Evolutionary conservation across 2,113 vertebrate species (phyloP), one percentile per base, ranked within the genome.

Genomic region (Cariama cristata): DNA sequence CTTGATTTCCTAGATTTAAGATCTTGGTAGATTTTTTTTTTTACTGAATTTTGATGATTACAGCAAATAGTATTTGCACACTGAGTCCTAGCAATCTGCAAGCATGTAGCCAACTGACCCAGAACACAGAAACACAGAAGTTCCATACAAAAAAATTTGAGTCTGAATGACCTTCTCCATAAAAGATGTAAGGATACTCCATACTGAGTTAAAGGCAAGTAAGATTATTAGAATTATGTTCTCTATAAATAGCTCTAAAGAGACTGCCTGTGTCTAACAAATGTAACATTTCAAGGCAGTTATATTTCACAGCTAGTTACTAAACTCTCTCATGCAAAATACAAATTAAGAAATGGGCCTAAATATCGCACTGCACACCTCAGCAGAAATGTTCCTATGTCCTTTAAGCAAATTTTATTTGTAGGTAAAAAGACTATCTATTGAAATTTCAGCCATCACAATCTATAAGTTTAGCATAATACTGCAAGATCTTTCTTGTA

Each of bases 301-400:
- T 89, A 13, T 71, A 89, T 92, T 95, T 93, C 88, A 88, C 45
- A 91, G 80, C 69, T 82, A 85, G 79, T 79, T 96, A 56, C 68
- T 64, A 80, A 90, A 95, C 74, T 95, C 93, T 95, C 86, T 83
- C 11, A 66, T 91, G 92, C 50, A 95, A 96, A 94, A 91, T 90
- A 50, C 35, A 79, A 86, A 95, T 94, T 86, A 97, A 95, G 79
- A 95, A 96, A 96, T 55, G n/a, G 42, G n/a, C 63, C 68, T 84
- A 84, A 94, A 90, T 77, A 84, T 76, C 71, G 68, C 55, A 45
- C 27, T 79, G 55, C 47, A 62, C 26, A 86, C 2, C 23, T 94
- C 77, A 83, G 73, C 49, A 92, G 53, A 85, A 79, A 44, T 83
- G 64, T 72, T 90, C 26, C 0, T 75, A 26, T 58, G 79, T 38